These are phyloP conservation scores for Nomada goodeniana DNA, from an alignment of 2,888 invertebrate species.

Conservation along the genomic window DNA sequence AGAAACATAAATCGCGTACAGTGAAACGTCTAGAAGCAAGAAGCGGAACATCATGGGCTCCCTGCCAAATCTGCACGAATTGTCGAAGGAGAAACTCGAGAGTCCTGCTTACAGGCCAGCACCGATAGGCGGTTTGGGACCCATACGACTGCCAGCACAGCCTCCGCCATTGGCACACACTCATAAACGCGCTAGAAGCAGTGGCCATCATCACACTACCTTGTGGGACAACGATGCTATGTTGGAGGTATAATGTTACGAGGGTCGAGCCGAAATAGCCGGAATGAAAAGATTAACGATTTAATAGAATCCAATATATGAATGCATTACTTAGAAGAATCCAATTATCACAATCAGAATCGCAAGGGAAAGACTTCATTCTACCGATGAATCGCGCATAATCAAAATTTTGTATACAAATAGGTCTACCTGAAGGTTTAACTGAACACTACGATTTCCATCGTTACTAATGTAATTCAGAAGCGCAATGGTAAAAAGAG, in stretches of 20 bases:
- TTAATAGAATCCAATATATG: too few species aligned
- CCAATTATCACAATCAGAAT: too few species aligned
- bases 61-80: constrained; percentile 88
- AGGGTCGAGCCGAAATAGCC: too few species aligned
- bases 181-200: constrained; percentile 80
- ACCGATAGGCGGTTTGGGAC: constrained; percentile 78
- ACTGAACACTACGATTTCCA: too few species aligned
- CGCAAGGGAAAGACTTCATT: too few species aligned
- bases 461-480: too few species aligned
- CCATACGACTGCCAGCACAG: constrained; percentile 78
- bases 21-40: constrained; percentile 47
- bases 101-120: constrained; percentile 78
- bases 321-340: too few species aligned
- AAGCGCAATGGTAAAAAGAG: too few species aligned
- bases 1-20: background rate
- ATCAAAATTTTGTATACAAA: too few species aligned
- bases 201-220: constrained; percentile 79
- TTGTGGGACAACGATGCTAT: constrained; percentile 81
- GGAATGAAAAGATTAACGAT: too few species aligned
- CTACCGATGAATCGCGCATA: too few species aligned
- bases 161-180: constrained; percentile 79
- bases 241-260: constrained; percentile 76
- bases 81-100: constrained; percentile 84
- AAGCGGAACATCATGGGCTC: constrained; percentile 86
- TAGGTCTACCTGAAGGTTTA: too few species aligned